These are phyloP conservation scores for Congeria kusceri DNA, from an alignment of 2,888 invertebrate genomes.

Conservation along the genomic window DNA sequence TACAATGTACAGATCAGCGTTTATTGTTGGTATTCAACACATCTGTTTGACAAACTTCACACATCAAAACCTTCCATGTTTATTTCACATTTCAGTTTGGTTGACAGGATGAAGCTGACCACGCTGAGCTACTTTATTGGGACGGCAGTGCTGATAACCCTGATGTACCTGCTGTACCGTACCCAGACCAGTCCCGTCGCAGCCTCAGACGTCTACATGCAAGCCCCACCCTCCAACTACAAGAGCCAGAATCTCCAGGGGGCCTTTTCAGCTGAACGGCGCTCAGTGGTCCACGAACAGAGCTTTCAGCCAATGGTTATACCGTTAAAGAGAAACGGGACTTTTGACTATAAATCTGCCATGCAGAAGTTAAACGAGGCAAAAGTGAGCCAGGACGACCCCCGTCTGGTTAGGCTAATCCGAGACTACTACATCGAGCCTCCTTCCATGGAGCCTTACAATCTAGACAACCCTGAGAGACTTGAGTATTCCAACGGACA, in stretches of 20 bases:
- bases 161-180: slow-evolving; percentile 43
- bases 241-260: slow-evolving; percentile 1
- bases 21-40: too few relatives aligned
- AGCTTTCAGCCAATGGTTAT: slow-evolving; percentile 46
- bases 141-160: slow-evolving; percentile 17
- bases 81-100: not conserved
- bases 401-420: slow-evolving; percentile 58
- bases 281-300: slow-evolving; percentile 38
- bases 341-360: slow-evolving; percentile 45
- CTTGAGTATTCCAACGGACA: slow-evolving; percentile 69
- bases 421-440: slow-evolving; percentile 63
- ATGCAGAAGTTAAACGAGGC: slow-evolving; percentile 61
- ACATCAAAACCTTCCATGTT: too few relatives aligned
- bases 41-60: too few relatives aligned
- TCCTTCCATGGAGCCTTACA: slow-evolving; percentile 60
- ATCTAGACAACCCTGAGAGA: slow-evolving; percentile 53
- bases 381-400: slow-evolving; percentile 53
- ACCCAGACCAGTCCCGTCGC: slow-evolving; percentile 29
- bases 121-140: slow-evolving; percentile 27
- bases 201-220: slow-evolving; percentile 34
- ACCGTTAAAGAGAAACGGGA: slow-evolving; percentile 31
- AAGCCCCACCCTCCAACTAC: slow-evolving; percentile 3
- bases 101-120: slow-evolving; percentile 8
- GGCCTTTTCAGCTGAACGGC: slow-evolving; percentile 32
- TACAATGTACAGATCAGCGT: too few relatives aligned